These are phyloP conservation scores for Leptoclinus maculatus DNA, from an alignment of 2,797 vertebrate species.

Conservation along the genomic window DNA sequence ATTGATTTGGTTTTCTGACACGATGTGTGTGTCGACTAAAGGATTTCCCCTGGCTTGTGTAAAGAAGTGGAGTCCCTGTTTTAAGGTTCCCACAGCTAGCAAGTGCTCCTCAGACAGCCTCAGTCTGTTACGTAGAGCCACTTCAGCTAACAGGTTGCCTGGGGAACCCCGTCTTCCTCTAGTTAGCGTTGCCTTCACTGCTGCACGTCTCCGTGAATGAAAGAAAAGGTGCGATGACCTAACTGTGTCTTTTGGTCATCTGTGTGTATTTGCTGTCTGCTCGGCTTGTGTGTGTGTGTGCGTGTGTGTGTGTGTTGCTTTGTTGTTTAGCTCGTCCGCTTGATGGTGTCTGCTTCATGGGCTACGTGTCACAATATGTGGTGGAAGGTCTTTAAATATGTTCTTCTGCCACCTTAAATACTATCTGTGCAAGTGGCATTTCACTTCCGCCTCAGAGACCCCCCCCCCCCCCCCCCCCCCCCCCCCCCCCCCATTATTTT, in stretches of 20 bases:
- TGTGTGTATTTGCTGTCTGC: background rate
- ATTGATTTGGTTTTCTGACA: slow-evolving; percentile 1
- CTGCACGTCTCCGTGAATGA: slow-evolving; percentile 9
- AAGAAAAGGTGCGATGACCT: background rate
- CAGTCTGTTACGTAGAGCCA: background rate
- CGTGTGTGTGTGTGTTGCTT: slow-evolving; percentile 11
- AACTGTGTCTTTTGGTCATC: slow-evolving; percentile 5
- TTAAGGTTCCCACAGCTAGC: background rate
- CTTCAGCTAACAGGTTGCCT: slow-evolving; percentile 10
- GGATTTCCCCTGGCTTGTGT: slow-evolving; percentile 43
- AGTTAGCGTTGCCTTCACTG: background rate
- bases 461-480: background rate
- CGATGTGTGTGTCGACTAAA: slow-evolving; percentile 20
- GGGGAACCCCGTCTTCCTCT: slow-evolving; percentile 40
- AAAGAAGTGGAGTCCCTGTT: background rate
- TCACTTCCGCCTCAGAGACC: background rate
- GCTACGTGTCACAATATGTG: slow-evolving; percentile 29
- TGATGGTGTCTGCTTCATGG: slow-evolving; percentile 44
- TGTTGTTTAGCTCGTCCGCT: slow-evolving; percentile 15
- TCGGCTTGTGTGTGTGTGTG: background rate
- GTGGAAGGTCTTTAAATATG: slow-evolving; percentile 9
- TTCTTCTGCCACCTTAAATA: slow-evolving; percentile 5
- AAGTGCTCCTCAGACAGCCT: background rate
- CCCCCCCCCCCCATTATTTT: background rate
- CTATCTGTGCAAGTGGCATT: background rate